Conservation (phyloP, 1,140 invertebrate species). For the Calliphora vicina region DNA sequence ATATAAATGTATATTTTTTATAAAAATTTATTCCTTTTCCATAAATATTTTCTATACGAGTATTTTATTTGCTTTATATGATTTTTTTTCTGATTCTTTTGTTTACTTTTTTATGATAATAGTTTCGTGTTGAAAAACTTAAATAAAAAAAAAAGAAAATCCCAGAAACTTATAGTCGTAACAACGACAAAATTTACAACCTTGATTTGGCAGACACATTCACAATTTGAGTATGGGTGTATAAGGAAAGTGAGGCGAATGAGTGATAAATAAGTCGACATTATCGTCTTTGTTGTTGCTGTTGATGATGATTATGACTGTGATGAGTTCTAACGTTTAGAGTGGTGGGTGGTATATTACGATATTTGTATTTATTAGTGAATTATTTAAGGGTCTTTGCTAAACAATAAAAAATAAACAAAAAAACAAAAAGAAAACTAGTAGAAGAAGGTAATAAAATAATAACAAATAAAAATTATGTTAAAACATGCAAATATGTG, state of each 20-base stretch:
- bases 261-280: background rate
- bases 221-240: background rate
- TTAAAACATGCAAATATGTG: conserved; percentile 63
- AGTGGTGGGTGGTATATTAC: background rate
- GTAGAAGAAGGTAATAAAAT: conserved; percentile 18
- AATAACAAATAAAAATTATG: conserved; percentile 61
- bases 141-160: conserved; percentile 51
- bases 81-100: background rate
- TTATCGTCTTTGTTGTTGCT: background rate
- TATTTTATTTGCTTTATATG: background rate
- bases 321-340: background rate
- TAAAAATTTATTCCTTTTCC: background rate
- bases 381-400: background rate
- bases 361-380: background rate
- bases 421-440: background rate
- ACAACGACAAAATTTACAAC: conserved; percentile 1
- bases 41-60: background rate
- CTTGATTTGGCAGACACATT: background rate
- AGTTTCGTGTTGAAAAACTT: conserved; percentile 61
- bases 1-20: background rate
- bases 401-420: background rate
- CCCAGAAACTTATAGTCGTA: background rate
- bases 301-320: background rate
- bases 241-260: background rate
- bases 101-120: conserved; percentile 56